Evolutionary conservation across 2,113 vertebrate species (phyloP).

Genomic region (Regulus satrapa): DNA sequence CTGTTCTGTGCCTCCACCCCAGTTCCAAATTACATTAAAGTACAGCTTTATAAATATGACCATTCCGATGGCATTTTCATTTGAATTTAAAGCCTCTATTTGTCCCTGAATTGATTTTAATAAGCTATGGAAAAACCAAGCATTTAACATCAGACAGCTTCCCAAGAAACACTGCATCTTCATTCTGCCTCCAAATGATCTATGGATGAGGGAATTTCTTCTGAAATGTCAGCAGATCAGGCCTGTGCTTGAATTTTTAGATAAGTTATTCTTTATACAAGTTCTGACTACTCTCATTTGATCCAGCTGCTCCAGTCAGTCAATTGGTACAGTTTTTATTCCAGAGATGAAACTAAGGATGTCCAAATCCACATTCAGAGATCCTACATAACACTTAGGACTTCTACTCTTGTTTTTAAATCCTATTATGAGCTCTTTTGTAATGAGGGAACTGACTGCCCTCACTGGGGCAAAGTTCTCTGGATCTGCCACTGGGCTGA

Average conservation of each 20-base stretch:
- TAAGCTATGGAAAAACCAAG: neutral
- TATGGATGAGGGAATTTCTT: neutral
- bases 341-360: neutral
- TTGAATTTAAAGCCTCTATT: neutral
- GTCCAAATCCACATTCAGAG: neutral
- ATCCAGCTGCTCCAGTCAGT: neutral
- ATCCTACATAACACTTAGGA: fast-evolving
- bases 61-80: neutral
- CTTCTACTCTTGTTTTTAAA: neutral
- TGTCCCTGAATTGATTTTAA: constrained; percentile 23
- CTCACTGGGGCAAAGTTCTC: neutral
- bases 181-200: neutral
- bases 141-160: neutral
- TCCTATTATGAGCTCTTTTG: neutral
- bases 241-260: neutral
- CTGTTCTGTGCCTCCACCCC: neutral
- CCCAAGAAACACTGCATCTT: neutral
- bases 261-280: neutral
- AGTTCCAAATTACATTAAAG: neutral
- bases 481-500: neutral
- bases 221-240: neutral
- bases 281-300: neutral
- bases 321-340: neutral
- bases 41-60: neutral
- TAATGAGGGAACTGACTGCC: neutral